phyloP scores from a whole-genome alignment of 2,113 vertebrate species.

The Spheniscus mendiculus region DNA sequence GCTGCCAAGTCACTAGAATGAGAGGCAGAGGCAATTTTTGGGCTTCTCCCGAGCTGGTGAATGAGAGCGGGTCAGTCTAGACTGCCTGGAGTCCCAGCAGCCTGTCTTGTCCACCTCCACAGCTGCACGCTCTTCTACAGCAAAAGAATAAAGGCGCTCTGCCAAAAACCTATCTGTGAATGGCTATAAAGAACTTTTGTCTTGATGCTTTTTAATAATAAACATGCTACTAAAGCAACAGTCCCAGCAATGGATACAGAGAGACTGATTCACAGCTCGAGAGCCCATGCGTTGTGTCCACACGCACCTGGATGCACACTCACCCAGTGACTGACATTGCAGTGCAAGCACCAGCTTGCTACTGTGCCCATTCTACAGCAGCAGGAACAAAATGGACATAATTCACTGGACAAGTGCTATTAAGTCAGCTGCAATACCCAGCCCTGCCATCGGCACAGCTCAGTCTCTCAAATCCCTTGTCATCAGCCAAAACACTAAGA shows the following conservation, averaged over 20 bases:
- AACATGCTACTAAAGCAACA: not conserved
- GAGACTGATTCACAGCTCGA: fast-evolving
- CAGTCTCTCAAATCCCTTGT: not conserved
- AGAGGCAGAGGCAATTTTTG: not conserved
- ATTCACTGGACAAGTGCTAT: not conserved
- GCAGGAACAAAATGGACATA: not conserved
- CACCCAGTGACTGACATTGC: fast-evolving
- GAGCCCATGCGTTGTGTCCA: not conserved
- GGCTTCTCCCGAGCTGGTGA: not conserved
- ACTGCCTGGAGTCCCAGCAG: not conserved
- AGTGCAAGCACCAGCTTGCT: not conserved
- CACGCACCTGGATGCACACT: not conserved
- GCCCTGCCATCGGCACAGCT: not conserved
- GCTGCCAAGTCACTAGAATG: not conserved
- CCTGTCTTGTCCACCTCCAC: not conserved
- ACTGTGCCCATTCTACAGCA: not conserved
- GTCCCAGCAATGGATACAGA: not conserved
- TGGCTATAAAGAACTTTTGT: not conserved
- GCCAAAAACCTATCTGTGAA: not conserved
- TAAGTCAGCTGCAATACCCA: not conserved
- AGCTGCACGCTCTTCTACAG: not conserved
- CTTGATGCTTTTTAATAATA: not conserved
- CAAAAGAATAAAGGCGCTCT: not conserved
- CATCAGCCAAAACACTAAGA: not conserved
- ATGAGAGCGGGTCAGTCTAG: not conserved